Percentiles rank a stretch among this genome's conserved stretches.
These are phyloP conservation scores for Drosophila austrosaltans DNA, from an alignment of 2,888 invertebrate genomes.

Conservation along the genomic window DNA sequence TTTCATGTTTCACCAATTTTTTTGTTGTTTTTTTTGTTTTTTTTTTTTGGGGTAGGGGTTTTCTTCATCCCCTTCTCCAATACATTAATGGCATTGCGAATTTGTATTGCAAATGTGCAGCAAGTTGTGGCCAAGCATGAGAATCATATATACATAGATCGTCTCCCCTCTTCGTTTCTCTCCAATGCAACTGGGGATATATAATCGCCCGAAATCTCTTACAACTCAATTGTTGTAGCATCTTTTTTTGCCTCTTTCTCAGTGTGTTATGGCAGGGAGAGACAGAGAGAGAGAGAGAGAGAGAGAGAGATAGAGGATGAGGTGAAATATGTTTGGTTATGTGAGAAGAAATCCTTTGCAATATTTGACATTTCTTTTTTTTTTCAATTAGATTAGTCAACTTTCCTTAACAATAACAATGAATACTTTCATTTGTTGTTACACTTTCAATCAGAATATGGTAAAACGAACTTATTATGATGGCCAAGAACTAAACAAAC, in stretches of 20 bases:
- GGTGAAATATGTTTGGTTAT: slow-evolving; percentile 1
- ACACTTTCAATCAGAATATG: too few species aligned
- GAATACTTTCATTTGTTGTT: too few species aligned
- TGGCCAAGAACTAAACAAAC: neutral
- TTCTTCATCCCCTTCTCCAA: slow-evolving; percentile 25
- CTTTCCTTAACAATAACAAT: too few species aligned
- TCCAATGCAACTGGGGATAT: slow-evolving; percentile 31
- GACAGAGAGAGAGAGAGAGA: neutral
- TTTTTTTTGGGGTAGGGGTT: slow-evolving; percentile 42
- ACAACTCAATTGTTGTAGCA: slow-evolving; percentile 27
- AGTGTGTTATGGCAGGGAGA: neutral
- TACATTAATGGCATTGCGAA: slow-evolving; percentile 74
- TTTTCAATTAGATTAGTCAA: neutral
- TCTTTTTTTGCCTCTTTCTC: slow-evolving; percentile 4
- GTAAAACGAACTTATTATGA: neutral
- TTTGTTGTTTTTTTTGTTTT: slow-evolving; percentile 29
- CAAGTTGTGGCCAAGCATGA: slow-evolving; percentile 41
- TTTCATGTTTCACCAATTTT: slow-evolving; percentile 12
- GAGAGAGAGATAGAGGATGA: neutral
- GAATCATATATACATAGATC: neutral
- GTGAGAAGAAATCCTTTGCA: slow-evolving; percentile 3
- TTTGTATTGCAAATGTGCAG: slow-evolving; percentile 76
- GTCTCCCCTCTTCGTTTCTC: slow-evolving; percentile 37
- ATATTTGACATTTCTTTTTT: neutral
- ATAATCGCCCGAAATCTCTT: slow-evolving; percentile 56